Evolutionary conservation across 2,113 vertebrate genomes (phyloP).

Genomic region (Rallus limicola): DNA sequence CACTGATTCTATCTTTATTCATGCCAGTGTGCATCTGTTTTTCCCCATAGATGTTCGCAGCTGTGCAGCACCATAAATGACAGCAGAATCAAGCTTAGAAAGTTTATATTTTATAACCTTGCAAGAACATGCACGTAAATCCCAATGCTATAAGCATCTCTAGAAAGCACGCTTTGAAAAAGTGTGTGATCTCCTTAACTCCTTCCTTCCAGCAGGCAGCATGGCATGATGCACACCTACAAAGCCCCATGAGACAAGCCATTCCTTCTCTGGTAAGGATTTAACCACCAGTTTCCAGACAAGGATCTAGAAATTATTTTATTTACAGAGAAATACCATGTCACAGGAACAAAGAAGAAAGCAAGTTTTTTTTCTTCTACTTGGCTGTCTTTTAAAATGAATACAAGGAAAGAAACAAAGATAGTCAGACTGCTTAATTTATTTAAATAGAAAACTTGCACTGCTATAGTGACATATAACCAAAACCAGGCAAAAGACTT

Average conservation of each 20-base stretch:
- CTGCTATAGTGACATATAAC: not conserved
- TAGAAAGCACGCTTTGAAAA: not conserved
- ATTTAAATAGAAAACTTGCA: not conserved
- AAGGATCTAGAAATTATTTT: not conserved
- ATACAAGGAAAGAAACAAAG: not conserved
- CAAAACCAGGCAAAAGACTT: not conserved
- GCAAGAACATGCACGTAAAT: not conserved
- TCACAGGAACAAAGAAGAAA: not conserved
- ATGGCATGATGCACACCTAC: not conserved
- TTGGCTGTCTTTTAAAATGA: not conserved
- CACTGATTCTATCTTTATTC: not conserved
- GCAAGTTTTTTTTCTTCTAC: too few relatives aligned
- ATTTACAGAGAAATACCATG: not conserved
- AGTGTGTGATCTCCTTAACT: not conserved
- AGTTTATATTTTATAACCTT: not conserved
- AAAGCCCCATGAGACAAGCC: not conserved
- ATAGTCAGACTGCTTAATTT: not conserved
- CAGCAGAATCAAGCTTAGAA: not conserved
- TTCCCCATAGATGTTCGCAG: not conserved
- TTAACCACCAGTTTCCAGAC: not conserved
- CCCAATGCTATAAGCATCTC: not conserved
- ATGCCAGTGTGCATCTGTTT: accelerated
- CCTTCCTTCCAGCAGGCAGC: not conserved
- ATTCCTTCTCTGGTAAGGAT: not conserved
- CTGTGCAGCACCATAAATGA: not conserved